A percentile compares a stretch with the other conserved stretches of the same genome.
These are phyloP conservation scores for Conger conger DNA, from an alignment of 2,113 vertebrate species.

Conservation along the genomic window DNA sequence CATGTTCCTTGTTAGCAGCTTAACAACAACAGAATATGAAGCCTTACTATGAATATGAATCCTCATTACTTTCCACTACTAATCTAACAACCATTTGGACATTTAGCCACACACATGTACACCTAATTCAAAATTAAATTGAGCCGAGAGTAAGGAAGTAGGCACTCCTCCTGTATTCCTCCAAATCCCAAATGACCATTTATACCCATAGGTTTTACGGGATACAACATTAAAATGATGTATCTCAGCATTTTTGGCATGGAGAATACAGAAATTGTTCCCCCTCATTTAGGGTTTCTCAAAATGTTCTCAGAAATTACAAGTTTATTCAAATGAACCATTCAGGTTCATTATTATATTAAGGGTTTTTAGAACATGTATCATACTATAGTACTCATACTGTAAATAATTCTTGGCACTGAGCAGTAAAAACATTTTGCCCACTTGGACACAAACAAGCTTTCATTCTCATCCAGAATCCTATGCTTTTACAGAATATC, in stretches of 20 bases:
- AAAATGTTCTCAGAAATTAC: no score
- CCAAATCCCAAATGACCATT: not conserved
- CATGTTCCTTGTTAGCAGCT: not conserved
- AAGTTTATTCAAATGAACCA: no score
- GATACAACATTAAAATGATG: not conserved
- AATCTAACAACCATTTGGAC: no score
- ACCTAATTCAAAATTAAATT: no score
- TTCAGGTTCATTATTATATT: no score
- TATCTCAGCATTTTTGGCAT: not conserved
- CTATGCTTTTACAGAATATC: not conserved
- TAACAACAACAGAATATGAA: not conserved
- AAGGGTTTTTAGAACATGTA: no score
- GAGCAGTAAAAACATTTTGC: not conserved
- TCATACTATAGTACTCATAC: no score
- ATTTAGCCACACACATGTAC: no score
- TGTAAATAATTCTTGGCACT: not conserved
- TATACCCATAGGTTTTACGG: not conserved
- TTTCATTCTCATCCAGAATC: not conserved
- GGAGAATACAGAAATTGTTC: not conserved
- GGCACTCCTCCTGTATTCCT: not conserved
- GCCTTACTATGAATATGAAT: not conserved
- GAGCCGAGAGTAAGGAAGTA: no score
- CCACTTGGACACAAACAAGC: not conserved
- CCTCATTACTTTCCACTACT: no score
- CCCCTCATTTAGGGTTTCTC: no score